phyloP scores from a whole-genome alignment of 1,140 invertebrate genomes.

The Kradibia gibbosae region DNA sequence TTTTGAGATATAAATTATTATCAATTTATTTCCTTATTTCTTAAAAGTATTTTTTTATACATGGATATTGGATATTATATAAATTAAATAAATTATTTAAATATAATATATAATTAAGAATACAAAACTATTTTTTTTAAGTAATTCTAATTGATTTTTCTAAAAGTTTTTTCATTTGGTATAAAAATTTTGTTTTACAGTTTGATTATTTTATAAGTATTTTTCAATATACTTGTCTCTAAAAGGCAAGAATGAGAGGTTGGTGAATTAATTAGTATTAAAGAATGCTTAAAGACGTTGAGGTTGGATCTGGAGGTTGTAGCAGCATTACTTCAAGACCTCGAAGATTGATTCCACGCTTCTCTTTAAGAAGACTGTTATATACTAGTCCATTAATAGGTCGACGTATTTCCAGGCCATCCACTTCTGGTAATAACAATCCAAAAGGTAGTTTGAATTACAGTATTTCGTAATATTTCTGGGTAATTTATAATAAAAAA shows the following conservation, averaged over 20 bases:
- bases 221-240: slow-evolving; percentile 42
- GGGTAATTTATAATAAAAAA: neutral
- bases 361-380: slow-evolving; percentile 72
- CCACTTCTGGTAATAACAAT: slow-evolving; percentile 59
- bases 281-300: slow-evolving; percentile 69
- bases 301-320: slow-evolving; percentile 62
- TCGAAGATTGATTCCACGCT: slow-evolving; percentile 68
- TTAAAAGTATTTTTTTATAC: too few species aligned
- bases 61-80: too few species aligned
- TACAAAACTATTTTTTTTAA: too few species aligned
- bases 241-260: slow-evolving; percentile 51
- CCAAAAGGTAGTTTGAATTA: slow-evolving; percentile 58
- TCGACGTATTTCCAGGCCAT: slow-evolving; percentile 66
- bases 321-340: slow-evolving; percentile 61
- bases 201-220: slow-evolving; percentile 18
- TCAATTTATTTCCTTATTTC: too few species aligned
- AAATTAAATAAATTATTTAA: too few species aligned
- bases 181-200: slow-evolving; percentile 28
- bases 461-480: neutral
- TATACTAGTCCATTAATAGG: slow-evolving; percentile 73
- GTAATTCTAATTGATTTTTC: too few species aligned
- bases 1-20: too few species aligned
- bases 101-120: too few species aligned
- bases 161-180: too few species aligned
- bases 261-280: slow-evolving; percentile 35